Percentiles rank a stretch among this genome's conserved stretches.
These are phyloP conservation scores for Alosa sapidissima DNA, from an alignment of 2,797 vertebrate genomes.

Conservation along the genomic window DNA sequence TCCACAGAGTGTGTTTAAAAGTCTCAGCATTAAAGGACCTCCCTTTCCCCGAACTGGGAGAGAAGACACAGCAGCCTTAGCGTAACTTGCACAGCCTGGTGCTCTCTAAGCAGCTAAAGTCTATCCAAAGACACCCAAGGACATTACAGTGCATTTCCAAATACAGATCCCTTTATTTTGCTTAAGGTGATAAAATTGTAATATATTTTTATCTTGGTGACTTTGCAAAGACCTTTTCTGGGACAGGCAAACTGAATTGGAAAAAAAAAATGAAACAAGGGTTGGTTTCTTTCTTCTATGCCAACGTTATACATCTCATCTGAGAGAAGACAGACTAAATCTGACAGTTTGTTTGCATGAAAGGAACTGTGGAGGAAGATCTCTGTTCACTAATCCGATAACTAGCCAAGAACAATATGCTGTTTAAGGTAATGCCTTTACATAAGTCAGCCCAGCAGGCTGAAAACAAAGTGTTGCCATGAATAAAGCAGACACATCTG, in stretches of 20 bases:
- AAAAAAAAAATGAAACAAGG: background rate
- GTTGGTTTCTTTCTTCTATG: background rate
- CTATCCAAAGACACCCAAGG: background rate
- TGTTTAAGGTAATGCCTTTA: conserved; percentile 29
- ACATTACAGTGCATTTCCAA: background rate
- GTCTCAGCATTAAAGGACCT: no score
- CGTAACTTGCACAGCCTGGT: background rate
- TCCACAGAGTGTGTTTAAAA: background rate
- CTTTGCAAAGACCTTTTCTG: background rate
- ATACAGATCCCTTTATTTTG: background rate
- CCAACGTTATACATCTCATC: background rate
- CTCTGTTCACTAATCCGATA: conserved; percentile 43
- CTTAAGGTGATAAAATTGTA: background rate
- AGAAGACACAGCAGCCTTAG: no score
- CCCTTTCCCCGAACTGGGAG: no score
- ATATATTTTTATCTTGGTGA: background rate
- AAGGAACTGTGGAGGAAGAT: background rate
- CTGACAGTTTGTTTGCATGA: conserved; percentile 2
- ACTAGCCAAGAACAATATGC: conserved; percentile 31
- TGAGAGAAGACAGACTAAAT: background rate
- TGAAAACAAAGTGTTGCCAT: background rate
- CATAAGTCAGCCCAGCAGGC: conserved; percentile 21
- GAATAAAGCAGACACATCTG: conserved; percentile 21
- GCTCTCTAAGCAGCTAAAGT: background rate
- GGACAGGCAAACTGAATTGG: background rate